Conservation (phyloP, 2,888 invertebrate species). For the Heteromurus nitidus region DNA sequence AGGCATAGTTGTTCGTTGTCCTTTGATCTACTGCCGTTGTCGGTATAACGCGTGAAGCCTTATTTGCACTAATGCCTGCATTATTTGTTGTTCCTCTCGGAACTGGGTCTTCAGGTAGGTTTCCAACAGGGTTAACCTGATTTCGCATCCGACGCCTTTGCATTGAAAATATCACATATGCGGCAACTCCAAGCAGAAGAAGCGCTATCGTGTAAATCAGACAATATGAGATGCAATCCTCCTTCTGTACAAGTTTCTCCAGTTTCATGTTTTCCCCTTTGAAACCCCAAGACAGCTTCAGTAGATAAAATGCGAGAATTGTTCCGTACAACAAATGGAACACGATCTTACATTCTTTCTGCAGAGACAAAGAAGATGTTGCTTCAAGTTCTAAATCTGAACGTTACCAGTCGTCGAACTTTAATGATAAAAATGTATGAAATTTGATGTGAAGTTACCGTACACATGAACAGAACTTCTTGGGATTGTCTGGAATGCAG, state of each 20-base stretch:
- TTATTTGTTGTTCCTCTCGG: too few species aligned
- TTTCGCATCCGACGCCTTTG: constrained; percentile 17
- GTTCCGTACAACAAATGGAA: constrained; percentile 17
- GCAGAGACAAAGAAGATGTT: too few species aligned
- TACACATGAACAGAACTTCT: constrained; percentile 22
- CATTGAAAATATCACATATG: constrained; percentile 30
- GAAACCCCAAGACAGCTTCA: not conserved
- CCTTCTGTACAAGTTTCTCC: too few species aligned
- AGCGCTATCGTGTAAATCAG: not conserved
- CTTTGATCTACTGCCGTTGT: too few species aligned
- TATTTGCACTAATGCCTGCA: too few species aligned
- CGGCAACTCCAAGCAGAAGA: constrained; percentile 6
- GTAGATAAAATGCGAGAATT: not conserved
- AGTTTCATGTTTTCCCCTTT: not conserved
- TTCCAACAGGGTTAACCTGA: not conserved
- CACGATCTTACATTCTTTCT: constrained; percentile 28
- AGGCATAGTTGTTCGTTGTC: too few species aligned
- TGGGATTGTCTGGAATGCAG: constrained; percentile 6
- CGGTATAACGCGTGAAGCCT: too few species aligned
- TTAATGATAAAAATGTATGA: not conserved
- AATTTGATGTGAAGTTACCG: not conserved
- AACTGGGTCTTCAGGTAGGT: too few species aligned
- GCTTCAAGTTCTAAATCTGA: too few species aligned
- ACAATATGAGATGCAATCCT: constrained; percentile 18
- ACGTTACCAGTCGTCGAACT: too few species aligned